Conservation (phyloP, 1,140 invertebrate genomes). For the Spodoptera frugiperda region DNA sequence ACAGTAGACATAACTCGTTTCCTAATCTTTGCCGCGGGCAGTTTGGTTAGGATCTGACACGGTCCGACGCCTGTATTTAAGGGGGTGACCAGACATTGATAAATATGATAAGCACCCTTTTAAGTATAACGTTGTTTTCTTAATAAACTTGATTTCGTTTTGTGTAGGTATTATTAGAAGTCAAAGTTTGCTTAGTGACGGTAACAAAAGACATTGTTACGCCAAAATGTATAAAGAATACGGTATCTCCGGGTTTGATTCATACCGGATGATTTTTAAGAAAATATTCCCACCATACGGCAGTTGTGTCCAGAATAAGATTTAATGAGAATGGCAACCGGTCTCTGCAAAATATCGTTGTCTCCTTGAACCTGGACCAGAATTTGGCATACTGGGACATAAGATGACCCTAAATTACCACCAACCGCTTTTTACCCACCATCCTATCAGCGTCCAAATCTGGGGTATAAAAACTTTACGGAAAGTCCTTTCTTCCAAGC, state of each 20-base stretch:
- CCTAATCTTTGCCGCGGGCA: conserved; percentile 51
- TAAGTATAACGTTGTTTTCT: conserved; percentile 37
- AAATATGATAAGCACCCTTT: conserved; percentile 54
- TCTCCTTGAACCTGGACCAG: too few species aligned
- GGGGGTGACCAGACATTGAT: conserved; percentile 60
- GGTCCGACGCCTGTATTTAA: conserved; percentile 65
- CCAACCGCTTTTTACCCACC: too few species aligned
- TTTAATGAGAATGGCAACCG: not conserved
- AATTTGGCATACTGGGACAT: too few species aligned
- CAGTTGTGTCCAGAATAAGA: too few species aligned
- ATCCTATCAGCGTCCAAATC: too few species aligned
- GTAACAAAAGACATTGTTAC: conserved; percentile 36
- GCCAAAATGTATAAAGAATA: conserved; percentile 20
- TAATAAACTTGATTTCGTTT: conserved; percentile 47
- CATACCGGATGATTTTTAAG: not conserved
- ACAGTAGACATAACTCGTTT: conserved; percentile 35
- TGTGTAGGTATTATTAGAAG: conserved; percentile 40
- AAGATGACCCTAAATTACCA: too few species aligned
- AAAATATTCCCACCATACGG: conserved; percentile 1
- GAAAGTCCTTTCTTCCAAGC: too few species aligned
- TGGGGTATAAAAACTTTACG: too few species aligned
- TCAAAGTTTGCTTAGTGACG: conserved; percentile 41
- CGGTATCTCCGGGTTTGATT: conserved; percentile 7
- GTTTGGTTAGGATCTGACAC: conserved; percentile 62
- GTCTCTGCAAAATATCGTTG: not conserved